These are phyloP conservation scores for Oscheius myriophilus DNA, from an alignment of 2,888 invertebrate genomes.

Conservation along the genomic window DNA sequence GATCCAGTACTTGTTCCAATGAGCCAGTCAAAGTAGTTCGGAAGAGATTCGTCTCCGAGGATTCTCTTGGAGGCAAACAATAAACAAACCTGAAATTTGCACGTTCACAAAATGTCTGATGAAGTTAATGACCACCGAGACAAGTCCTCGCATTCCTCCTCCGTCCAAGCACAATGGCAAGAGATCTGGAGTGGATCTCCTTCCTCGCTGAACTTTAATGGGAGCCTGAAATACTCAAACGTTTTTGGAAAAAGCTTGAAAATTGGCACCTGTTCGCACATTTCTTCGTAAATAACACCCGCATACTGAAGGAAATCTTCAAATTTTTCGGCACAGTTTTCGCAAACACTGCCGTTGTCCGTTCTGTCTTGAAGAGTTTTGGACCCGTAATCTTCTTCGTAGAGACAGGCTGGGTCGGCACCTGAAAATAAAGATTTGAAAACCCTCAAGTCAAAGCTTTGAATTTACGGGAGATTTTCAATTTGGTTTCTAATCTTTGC, in stretches of 20 bases:
- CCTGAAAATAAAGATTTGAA: constrained; percentile 29
- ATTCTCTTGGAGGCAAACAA: constrained; percentile 62
- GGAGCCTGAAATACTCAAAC: constrained; percentile 1
- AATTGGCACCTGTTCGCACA: constrained; percentile 58
- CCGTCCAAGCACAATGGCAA: constrained; percentile 64
- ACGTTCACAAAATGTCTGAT: background rate
- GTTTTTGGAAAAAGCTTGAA: background rate
- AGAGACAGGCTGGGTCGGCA: constrained; percentile 56
- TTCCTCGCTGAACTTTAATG: constrained; percentile 26
- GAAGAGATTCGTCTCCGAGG: constrained; percentile 61
- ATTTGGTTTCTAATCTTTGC: no score
- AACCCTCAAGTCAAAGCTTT: no score
- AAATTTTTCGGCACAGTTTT: constrained; percentile 54
- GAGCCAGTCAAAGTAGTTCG: constrained; percentile 61
- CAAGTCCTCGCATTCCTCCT: constrained; percentile 62
- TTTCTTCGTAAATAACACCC: constrained; percentile 60
- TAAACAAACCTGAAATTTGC: constrained; percentile 42
- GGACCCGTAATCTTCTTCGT: constrained; percentile 57
- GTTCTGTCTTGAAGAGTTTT: constrained; percentile 56
- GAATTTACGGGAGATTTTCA: no score
- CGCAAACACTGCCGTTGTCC: constrained; percentile 59
- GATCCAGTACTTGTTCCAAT: constrained; percentile 65
- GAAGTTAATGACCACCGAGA: constrained; percentile 47
- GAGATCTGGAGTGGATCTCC: constrained; percentile 41
- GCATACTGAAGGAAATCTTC: constrained; percentile 57